Evolutionary conservation across 2,113 vertebrate genomes (phyloP), one percentile per base, ranked within the genome.

Genomic region (Speoplatyrhinus poulsoni): DNA sequence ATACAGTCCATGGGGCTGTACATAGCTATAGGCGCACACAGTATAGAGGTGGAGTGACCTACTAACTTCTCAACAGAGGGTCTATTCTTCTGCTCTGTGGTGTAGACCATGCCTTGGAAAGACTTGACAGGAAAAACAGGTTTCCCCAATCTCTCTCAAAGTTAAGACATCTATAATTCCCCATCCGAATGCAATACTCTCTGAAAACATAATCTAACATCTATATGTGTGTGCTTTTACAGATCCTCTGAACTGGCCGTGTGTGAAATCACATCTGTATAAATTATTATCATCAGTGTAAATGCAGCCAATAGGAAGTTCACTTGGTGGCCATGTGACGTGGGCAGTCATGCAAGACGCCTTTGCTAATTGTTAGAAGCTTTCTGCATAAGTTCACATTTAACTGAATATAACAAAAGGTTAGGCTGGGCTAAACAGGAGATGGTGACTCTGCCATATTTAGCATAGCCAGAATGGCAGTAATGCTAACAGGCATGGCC

Each of bases 31-130:
- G 3, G 36, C 4, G 16, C 8, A 12, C 41, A 41, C 47, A 6
- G n/a, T 58, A 48, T 19, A 8, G 17, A 8, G 46, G 6, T n/a
- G n/a, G 6, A n/a, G 52, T 8, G 10, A 16, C 13, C n/a, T 54
- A 19, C 63, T 72, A 70, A 12, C 47, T 53, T 61, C 55, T 73
- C 62, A 26, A 19, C 0, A 55, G 33, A 60, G 52, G 13, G 13
- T 54, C 52, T 11, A 49, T 17, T 54, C 48, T 67, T 47, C 4
- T 62, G 55, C 52, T 69, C 54, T 49, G 36, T 80, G 59, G 66
- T 46, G 15, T 50, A 26, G 13, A 13, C 16, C 19, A 19, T 19
- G 19, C 19, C 52, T 12, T 41, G 36, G 3, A 15, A n/a, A 12
- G 48, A 50, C 9, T 50, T 13, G 12, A 50, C 49, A 4, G 49